Evolutionary conservation across 2,113 vertebrate species (phyloP), one percentile per base, ranked within the genome.

Genomic region (Capricornis sumatraensis): DNA sequence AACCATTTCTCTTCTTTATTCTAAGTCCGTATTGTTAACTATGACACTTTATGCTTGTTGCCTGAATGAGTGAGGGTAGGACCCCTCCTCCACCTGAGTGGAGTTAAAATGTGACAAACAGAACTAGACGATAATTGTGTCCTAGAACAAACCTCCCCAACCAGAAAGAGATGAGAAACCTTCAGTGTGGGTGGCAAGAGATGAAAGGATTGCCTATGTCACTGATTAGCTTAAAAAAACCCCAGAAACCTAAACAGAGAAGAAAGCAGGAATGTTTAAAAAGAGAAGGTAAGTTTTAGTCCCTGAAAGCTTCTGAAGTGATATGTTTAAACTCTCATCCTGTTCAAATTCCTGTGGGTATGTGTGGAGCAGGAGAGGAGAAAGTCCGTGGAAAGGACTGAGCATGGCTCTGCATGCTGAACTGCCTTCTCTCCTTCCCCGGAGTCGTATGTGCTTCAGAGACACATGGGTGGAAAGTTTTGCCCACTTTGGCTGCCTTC

Each of bases 401-500:
- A 8, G 30, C 93, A 82, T 71, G 96, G 21, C 85, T 96, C 50
- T 97, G 62, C 93, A 50, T n/a, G 16, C n/a, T 6, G 52, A 91
- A 27, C 89, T 93, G 78, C 36, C 45, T 50, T n/a, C 47, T 30
- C 23, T 2, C 28, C 67, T 17, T 10, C 1, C 45, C 23, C 17
- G 3, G 15, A 47, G 52, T 28, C 19, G 1, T 33, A 4, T 30
- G 36, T 93, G 96, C 88, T 97, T 96, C 85, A 96, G 98, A 91
- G 88, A 40, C 93, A 97, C 93, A 96, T 21, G 87, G 64, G 86
- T 96, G 95, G 98, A 98, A 98, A 97, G 95, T 98, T 97, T 98
- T 90, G 98, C 86, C 95, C 87, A 33, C 96, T 98, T 96, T 67
- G 97, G 97, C 97, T 97, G 98, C 97, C 60, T 87, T 96, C 30